Evolutionary conservation across 2,113 vertebrate genomes (phyloP), one percentile per base, ranked within the genome.

Genomic region (Telmatochromis sp.): DNA sequence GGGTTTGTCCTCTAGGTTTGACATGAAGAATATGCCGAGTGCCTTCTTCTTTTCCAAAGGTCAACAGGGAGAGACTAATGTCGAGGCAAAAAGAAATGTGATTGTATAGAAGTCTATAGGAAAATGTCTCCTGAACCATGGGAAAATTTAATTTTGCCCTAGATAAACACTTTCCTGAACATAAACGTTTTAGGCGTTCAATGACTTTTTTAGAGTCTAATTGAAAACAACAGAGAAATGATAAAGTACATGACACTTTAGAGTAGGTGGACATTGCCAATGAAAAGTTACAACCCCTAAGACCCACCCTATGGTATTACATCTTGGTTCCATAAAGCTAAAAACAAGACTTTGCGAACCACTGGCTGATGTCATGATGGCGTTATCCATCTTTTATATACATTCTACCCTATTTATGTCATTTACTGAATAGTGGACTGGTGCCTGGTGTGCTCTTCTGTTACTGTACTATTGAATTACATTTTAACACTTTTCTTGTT

Each of bases 11-110:
- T 75, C 23, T 47, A 75, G 42, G 15, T 75, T 75, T 75, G 70
- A 75, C 45, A 75, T 5, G 2, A 75, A 49, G 15, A 75, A 47
- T 19, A 28, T 1, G 4, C 21, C 0, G 0, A 17, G 40, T 3
- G 21, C 70, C 6, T 19, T 19, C 4, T 28, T 75, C 42, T 28
- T 31, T 47, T 37, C 23, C 6, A 28, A 31, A 19, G 9, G 42
- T 28, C 23, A 49, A 47, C 70, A 75, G 42, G 6, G 9, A 45
- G 42, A 7, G 15, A 75, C 15, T 75, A 47, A 28, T 75, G 14
- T 3, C 1, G 23, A 28, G 1, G 70, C 70, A 75, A 75, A 19
- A 75, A 28, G 15, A 19, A 17, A 7, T 49, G 42, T 19, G 13
- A 49, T 8, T 31, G 23, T 28, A 75, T 47, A 47, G 42, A 49